Conservation (phyloP, 2,888 invertebrate genomes). For the Gnatocerus cornutus region DNA sequence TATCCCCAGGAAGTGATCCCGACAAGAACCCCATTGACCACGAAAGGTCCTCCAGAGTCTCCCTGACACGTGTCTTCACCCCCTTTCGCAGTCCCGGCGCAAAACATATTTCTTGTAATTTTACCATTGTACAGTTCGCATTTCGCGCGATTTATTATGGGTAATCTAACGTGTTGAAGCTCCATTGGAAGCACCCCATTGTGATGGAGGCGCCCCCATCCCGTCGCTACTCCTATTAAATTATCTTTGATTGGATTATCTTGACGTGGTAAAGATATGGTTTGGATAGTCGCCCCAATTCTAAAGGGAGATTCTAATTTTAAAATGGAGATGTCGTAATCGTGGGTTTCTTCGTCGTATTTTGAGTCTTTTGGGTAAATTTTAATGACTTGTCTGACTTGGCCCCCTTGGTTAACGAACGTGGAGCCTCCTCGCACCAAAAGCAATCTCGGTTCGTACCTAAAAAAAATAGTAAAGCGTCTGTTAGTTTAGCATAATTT, state of each 20-base stretch:
- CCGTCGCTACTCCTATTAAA: conserved; percentile 70
- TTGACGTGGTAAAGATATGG: conserved; percentile 67
- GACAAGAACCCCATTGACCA: conserved; percentile 48
- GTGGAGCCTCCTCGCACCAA: conserved; percentile 73
- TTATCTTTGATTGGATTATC: conserved; percentile 62
- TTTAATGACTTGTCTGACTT: conserved; percentile 70
- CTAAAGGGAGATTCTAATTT: conserved; percentile 69
- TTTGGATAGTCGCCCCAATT: conserved; percentile 67
- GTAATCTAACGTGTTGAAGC: conserved; percentile 57
- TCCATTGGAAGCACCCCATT: conserved; percentile 44
- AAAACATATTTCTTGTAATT: conserved; percentile 56
- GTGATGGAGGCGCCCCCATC: conserved; percentile 72
- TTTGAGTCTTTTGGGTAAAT: conserved; percentile 70
- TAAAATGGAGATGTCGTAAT: conserved; percentile 73
- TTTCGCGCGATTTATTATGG: conserved; percentile 54
- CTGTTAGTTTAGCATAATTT: no score
- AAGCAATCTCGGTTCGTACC: not conserved
- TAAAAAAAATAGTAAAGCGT: not conserved
- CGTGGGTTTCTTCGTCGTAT: conserved; percentile 60
- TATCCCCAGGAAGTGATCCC: conserved; percentile 49
- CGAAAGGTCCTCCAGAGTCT: conserved; percentile 72
- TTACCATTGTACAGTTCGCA: conserved; percentile 53
- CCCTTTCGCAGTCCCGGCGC: conserved; percentile 57
- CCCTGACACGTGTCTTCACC: conserved; percentile 65
- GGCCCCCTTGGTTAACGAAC: conserved; percentile 73